Percentiles rank a stretch among this genome's conserved stretches.
Evolutionary conservation across 2,888 invertebrate genomes (phyloP).

Genomic region (Amphipoea lucens): DNA sequence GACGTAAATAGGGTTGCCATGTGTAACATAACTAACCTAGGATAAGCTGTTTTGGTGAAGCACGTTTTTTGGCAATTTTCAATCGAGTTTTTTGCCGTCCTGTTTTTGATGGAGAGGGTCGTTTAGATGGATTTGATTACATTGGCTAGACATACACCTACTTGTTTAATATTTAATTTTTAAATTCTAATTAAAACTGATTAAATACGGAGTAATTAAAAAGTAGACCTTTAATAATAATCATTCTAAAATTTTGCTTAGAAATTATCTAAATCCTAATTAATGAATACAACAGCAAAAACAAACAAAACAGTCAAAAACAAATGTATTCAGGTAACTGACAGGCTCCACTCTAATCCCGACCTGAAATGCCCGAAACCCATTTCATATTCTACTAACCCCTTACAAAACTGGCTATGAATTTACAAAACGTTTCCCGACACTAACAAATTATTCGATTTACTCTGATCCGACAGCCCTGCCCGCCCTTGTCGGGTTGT

Average conservation of each 20-base stretch:
- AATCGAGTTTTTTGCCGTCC: background rate
- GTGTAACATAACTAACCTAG: conserved; percentile 70
- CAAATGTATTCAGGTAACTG: conserved; percentile 38
- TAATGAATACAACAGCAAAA: background rate
- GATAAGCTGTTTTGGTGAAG: conserved; percentile 60
- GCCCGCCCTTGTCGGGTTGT: conserved; percentile 68
- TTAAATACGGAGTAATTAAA: background rate
- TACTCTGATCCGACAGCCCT: conserved; percentile 53
- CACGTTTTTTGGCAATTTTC: conserved; percentile 29
- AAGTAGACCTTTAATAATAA: background rate
- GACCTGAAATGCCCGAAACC: conserved; percentile 28
- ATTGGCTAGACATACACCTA: background rate
- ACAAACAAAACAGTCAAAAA: conserved; percentile 23
- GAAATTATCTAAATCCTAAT: background rate
- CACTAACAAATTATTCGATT: conserved; percentile 66
- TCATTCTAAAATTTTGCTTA: background rate
- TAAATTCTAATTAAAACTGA: background rate
- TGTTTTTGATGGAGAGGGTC: background rate
- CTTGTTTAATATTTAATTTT: background rate
- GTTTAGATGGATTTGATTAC: conserved; percentile 2
- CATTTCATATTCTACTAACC: conserved; percentile 49
- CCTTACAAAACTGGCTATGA: conserved; percentile 53
- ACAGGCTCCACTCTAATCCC: conserved; percentile 44
- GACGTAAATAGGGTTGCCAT: conserved; percentile 68
- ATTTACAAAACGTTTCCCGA: conserved; percentile 54